These are phyloP conservation scores for Myathropa florea DNA, from an alignment of 2,888 invertebrate genomes.

Conservation along the genomic window DNA sequence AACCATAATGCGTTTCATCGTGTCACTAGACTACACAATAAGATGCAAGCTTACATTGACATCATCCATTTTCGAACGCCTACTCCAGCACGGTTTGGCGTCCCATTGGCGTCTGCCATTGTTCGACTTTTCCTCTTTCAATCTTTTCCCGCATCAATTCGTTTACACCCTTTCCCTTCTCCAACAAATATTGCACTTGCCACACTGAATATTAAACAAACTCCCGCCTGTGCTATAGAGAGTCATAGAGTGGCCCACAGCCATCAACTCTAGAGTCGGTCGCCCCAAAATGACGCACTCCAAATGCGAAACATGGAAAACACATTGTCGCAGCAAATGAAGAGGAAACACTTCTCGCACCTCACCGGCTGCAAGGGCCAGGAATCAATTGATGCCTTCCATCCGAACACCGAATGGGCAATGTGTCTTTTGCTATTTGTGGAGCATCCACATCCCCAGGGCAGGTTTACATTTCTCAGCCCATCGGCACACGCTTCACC, in stretches of 20 bases:
- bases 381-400: neutral
- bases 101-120: conserved; percentile 22
- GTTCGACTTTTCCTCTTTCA: conserved; percentile 4
- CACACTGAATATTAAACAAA: conserved; percentile 34
- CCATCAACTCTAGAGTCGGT: neutral
- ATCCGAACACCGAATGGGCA: neutral
- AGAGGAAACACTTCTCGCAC: neutral
- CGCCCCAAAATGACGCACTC: conserved; percentile 17
- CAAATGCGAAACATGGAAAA: neutral
- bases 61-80: neutral
- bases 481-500: conserved; percentile 45
- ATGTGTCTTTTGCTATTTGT: neutral
- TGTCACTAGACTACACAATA: neutral
- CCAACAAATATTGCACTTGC: conserved; percentile 49
- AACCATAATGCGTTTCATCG: too few species aligned
- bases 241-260: neutral
- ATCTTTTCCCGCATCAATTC: neutral
- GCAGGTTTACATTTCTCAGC: conserved; percentile 15
- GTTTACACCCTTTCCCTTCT: conserved; percentile 20
- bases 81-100: neutral
- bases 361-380: neutral
- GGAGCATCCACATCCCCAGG: conserved; percentile 2
- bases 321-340: conserved; percentile 17
- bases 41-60: neutral
- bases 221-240: conserved; percentile 14